Conservation (phyloP, 2,797 vertebrate species). For the Molossus alvarezi region DNA sequence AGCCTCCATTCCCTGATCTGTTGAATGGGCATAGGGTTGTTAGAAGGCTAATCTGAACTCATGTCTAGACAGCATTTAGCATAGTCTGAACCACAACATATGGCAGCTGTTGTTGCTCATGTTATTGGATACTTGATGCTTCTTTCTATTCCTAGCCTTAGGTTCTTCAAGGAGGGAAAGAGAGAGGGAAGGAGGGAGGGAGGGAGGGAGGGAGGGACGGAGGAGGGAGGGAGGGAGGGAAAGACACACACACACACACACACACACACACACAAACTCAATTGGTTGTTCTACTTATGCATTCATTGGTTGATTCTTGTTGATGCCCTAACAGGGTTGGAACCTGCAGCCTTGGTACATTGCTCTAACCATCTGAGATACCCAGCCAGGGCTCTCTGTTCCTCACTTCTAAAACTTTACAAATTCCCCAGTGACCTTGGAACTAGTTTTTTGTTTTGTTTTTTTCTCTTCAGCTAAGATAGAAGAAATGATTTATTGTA, state of each 20-base stretch:
- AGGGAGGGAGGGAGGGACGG: too few species aligned
- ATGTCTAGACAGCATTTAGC: too few species aligned
- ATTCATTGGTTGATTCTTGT: neutral
- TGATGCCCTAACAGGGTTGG: neutral
- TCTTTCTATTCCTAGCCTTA: neutral
- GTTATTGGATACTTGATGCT: neutral
- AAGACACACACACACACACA: too few species aligned
- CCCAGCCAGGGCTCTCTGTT: neutral
- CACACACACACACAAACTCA: too few species aligned
- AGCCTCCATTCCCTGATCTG: neutral
- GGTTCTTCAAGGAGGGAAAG: neutral
- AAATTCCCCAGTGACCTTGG: neutral
- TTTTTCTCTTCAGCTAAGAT: neutral
- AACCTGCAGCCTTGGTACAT: too few species aligned
- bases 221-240: too few species aligned
- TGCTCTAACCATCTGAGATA: neutral
- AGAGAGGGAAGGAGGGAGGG: too few species aligned
- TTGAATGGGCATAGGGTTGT: neutral
- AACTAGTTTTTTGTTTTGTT: neutral
- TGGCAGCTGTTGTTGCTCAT: neutral
- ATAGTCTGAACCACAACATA: neutral
- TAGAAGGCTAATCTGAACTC: neutral
- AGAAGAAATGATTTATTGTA: neutral
- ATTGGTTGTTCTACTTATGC: too few species aligned
- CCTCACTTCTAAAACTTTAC: neutral